Evolutionary conservation across 2,888 invertebrate genomes (phyloP).

Genomic region (Caradrina clavipalpis): DNA sequence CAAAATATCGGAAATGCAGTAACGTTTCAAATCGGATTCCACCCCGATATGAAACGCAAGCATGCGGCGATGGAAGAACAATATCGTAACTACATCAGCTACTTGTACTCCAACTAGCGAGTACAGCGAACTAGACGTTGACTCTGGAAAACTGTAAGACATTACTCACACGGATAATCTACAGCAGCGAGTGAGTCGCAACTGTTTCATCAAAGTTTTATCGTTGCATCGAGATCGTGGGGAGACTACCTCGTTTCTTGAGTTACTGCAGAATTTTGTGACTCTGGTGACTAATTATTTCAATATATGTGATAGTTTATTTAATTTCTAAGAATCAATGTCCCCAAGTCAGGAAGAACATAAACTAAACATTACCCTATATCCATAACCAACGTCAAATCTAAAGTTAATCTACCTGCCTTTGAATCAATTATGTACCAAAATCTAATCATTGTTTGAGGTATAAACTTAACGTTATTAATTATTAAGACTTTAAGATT

Average conservation of each 20-base stretch:
- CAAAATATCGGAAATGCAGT: background rate
- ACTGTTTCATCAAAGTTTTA: slow-evolving; percentile 25
- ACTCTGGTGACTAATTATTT: background rate
- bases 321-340: background rate
- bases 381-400: background rate
- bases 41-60: slow-evolving; percentile 31
- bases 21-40: slow-evolving; percentile 15
- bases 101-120: slow-evolving; percentile 4
- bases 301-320: background rate
- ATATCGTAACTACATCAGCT: slow-evolving; percentile 31
- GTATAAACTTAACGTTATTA: slow-evolving; percentile 8
- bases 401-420: background rate
- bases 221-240: background rate
- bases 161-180: slow-evolving; percentile 20
- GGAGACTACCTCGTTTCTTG: background rate
- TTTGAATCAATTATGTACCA: background rate
- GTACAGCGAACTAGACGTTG: slow-evolving; percentile 6
- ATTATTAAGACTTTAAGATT: background rate
- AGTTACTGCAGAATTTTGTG: background rate
- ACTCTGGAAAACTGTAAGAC: slow-evolving; percentile 27
- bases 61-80: slow-evolving; percentile 43
- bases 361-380: background rate
- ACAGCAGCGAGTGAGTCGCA: slow-evolving; percentile 6
- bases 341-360: background rate
- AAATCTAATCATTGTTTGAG: slow-evolving; percentile 1